Evolutionary conservation across 2,888 invertebrate species (phyloP), one percentile per base, ranked within the genome.

Genomic region (Amphimallon solstitiale): DNA sequence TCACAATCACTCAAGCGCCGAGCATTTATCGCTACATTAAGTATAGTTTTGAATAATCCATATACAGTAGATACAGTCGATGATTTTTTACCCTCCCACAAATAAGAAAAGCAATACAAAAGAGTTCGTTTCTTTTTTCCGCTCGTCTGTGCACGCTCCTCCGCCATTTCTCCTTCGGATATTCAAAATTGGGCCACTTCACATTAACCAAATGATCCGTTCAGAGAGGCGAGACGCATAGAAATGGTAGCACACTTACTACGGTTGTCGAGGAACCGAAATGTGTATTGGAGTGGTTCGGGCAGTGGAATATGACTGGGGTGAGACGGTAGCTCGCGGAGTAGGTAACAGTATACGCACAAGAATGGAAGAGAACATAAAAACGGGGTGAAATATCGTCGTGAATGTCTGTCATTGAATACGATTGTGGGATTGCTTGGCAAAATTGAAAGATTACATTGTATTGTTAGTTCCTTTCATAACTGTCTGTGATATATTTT

Each of bases 21-120:
- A 72, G 77, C 79, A 78, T 81, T 81, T 80, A 80, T 80, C 80
- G 80, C 78, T 77, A 80, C 80, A 80, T 81, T 80, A 81, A 80
- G 76, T 80, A 78, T 80, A 79, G 79, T 78, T 79, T 78, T 77
- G 77, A 78, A 77, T 78, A 77, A n/a, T 77, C 77, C 78, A 75
- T 77, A n/a, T n/a, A n/a, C n/a, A n/a, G n/a, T n/a, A 76, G 76
- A 72, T 29, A 29, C 9, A 29, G 29, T 7, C 51, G 29, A n/a
- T 51, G 35, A 17, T 37, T 37, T 9, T n/a, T 52, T 37, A 10
- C 51, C 10, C 51, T 34, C n/a, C 73, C 74, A 72, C 71, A 56
- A 62, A 23, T 62, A 34, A 40, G 21, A 19, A 38, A 40, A 19
- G 65, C 63, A 45, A 63, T 68, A 67, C 68, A 9, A n/a, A n/a